Evolutionary conservation across 2,888 invertebrate genomes (phyloP), one percentile per base, ranked within the genome.

Genomic region (Exocentrus adspersus): DNA sequence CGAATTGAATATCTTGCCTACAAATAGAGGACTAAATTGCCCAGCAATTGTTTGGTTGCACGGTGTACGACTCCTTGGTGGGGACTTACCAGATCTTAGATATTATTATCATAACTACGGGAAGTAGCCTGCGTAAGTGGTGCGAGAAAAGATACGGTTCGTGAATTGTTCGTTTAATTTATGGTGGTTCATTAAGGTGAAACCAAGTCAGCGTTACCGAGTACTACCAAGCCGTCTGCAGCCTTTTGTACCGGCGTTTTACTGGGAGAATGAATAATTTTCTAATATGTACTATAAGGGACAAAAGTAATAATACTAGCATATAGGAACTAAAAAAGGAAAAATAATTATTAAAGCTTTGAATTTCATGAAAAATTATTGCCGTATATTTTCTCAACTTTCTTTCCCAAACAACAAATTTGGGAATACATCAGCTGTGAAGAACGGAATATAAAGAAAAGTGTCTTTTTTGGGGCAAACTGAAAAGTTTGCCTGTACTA

Each of bases 71-170:
- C 56, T 46, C 57, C 54, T 48, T 56, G 59, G 68, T 53, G 68
- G 69, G 66, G 62, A 46, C 48, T 28, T 53, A 30, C 50, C n/a
- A 59, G 66, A 64, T 64, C 62, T 64, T 64, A 59, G 64, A 62
- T 65, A 48, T 60, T 65, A 68, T 62, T 63, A 68, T 65, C 65
- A 65, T 65, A 65, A 65, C 56, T 60, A 64, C 67, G 64, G 68
- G 65, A 68, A 67, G 61, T 57, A 60, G 46, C 45, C 64, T 56
- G 61, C 54, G 62, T 60, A 74, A 74, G 71, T 77, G 76, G 73
- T 75, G 77, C 77, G 77, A 77, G 74, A 72, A 67, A 67, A 72
- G 73, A 69, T 71, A 76, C 62, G 67, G 60, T 70, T 63, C 65
- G 62, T 57, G 68, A 50, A 65, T 67, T 66, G 53, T 62, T 60